Percentiles rank a stretch among this genome's conserved stretches.
phyloP scores from a whole-genome alignment of 2,797 vertebrate genomes.

The Acanthis flammea region DNA sequence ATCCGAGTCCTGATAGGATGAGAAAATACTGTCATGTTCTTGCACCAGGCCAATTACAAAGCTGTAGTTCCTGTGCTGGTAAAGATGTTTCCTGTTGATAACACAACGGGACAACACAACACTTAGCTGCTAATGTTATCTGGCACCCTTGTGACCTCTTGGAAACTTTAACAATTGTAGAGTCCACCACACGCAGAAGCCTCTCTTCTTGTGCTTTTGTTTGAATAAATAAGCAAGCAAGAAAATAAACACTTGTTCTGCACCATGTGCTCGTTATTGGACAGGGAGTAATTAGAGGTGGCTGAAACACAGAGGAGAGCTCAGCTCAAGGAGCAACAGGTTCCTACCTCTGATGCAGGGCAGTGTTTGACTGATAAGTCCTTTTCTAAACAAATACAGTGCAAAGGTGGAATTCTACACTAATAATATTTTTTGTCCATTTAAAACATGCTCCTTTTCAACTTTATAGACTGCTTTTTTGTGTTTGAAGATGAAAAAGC shows the following conservation, averaged over 20 bases:
- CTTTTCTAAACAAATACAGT: background rate
- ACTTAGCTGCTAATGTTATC: conserved; percentile 51
- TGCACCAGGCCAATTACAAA: conserved; percentile 85
- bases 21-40: conserved; percentile 79
- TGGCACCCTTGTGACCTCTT: conserved; percentile 50
- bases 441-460: background rate
- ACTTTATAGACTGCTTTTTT: background rate
- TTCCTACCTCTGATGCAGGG: background rate
- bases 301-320: background rate
- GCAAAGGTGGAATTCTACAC: background rate
- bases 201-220: background rate
- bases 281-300: background rate
- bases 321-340: background rate
- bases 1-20: conserved; percentile 85
- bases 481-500: background rate
- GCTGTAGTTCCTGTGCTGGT: conserved; percentile 87
- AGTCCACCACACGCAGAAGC: background rate
- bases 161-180: conserved; percentile 39
- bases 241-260: conserved; percentile 2
- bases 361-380: background rate
- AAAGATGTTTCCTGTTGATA: conserved; percentile 99
- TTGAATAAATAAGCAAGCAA: conserved; percentile 9
- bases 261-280: background rate
- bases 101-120: conserved; percentile 53
- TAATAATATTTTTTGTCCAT: background rate